Evolutionary conservation across 2,113 vertebrate species (phyloP).

Genomic region (Psittacula cyanocephala): DNA sequence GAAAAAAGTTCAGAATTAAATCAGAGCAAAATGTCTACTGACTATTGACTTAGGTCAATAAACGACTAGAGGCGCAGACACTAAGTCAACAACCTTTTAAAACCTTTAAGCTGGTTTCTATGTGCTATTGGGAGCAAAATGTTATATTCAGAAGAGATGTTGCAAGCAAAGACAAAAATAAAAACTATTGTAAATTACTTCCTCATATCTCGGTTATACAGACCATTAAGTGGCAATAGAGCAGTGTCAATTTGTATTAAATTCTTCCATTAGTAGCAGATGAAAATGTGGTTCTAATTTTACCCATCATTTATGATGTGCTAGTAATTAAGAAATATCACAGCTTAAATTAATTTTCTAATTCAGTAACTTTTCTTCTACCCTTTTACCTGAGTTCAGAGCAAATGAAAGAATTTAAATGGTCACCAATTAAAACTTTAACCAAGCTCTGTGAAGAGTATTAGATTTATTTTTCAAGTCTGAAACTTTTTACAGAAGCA

Average conservation of each 20-base stretch:
- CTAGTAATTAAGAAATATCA: conserved; percentile 16
- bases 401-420: neutral
- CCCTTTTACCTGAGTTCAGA: neutral
- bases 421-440: neutral
- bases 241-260: neutral
- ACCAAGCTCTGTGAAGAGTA: neutral
- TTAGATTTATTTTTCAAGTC: neutral
- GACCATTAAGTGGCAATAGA: neutral
- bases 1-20: neutral
- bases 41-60: neutral
- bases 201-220: neutral
- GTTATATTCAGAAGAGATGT: neutral
- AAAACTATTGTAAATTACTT: neutral
- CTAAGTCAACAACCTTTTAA: neutral
- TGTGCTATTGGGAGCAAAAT: neutral
- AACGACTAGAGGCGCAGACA: neutral
- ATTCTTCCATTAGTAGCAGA: neutral
- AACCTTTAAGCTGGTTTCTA: neutral
- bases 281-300: conserved; percentile 12
- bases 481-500: neutral
- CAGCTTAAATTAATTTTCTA: conserved; percentile 1
- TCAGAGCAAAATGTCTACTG: neutral
- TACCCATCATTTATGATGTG: neutral
- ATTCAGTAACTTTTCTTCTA: neutral
- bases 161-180: neutral